phyloP scores from a whole-genome alignment of 2,888 invertebrate species.

The Brachyptera putata region DNA sequence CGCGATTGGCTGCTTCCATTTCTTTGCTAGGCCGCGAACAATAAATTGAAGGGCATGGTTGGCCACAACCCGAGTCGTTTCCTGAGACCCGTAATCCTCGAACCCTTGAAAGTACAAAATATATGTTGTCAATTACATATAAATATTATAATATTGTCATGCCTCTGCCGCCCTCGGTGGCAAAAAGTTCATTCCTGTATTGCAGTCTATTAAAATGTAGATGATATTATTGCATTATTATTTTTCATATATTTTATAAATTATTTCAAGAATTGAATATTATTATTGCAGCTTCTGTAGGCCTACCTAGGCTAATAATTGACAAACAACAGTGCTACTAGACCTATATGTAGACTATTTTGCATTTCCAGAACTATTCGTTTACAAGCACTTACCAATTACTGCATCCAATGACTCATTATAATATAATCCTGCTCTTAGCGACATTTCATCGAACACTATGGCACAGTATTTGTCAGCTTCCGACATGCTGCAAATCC shows the following conservation, averaged over 20 bases:
- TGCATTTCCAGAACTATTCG: too few relatives aligned
- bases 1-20: too few relatives aligned
- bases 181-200: neutral
- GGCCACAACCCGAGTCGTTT: constrained; percentile 3
- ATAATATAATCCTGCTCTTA: constrained; percentile 5
- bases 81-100: constrained; percentile 14
- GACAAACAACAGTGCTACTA: too few relatives aligned
- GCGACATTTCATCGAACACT: constrained; percentile 20
- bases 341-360: too few relatives aligned
- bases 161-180: neutral
- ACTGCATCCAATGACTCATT: too few relatives aligned
- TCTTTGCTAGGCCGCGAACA: neutral
- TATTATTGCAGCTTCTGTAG: too few relatives aligned
- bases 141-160: too few relatives aligned
- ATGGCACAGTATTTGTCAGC: constrained; percentile 12
- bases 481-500: constrained; percentile 9
- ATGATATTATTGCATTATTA: neutral
- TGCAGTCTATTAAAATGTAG: neutral
- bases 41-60: constrained; percentile 14
- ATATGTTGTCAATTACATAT: neutral
- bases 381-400: neutral
- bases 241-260: too few relatives aligned
- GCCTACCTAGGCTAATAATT: too few relatives aligned
- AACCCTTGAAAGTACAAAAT: neutral
- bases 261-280: too few relatives aligned